phyloP scores from a whole-genome alignment of 1,140 invertebrate genomes.

The Camponotus floridanus region DNA sequence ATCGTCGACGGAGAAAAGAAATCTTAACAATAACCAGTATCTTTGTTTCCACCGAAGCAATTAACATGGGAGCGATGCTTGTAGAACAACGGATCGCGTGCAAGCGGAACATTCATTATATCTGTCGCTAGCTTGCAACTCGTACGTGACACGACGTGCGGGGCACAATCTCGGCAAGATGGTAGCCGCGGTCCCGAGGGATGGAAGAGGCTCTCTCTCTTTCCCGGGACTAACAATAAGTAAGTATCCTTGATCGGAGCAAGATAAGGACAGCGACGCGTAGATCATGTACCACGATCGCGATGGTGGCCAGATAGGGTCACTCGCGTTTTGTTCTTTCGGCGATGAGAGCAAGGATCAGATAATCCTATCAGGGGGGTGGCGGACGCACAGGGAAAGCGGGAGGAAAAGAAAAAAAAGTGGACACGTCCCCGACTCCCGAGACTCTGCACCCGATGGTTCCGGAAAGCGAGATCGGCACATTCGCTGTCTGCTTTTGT shows the following conservation, averaged over 20 bases:
- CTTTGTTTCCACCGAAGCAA: constrained; percentile 34
- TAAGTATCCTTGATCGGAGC: constrained; percentile 74
- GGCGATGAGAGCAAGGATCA: constrained; percentile 79
- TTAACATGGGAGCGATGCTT: constrained; percentile 56
- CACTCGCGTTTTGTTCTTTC: constrained; percentile 77
- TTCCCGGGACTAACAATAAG: constrained; percentile 62
- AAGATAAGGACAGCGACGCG: constrained; percentile 71
- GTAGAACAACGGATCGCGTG: constrained; percentile 67
- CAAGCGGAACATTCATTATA: constrained; percentile 55
- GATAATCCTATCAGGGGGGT: constrained; percentile 69
- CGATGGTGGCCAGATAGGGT: constrained; percentile 76
- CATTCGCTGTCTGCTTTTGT: constrained; percentile 55
- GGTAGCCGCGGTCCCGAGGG: constrained; percentile 48
- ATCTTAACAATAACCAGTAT: not conserved
- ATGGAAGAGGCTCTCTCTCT: constrained; percentile 48
- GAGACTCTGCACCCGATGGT: constrained; percentile 60
- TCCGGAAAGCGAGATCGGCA: constrained; percentile 67
- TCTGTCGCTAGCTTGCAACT: constrained; percentile 47
- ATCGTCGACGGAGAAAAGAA: not conserved
- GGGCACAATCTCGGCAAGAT: constrained; percentile 53
- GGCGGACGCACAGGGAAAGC: constrained; percentile 2
- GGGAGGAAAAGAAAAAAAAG: not conserved
- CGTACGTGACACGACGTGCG: not conserved
- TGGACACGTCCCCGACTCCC: constrained; percentile 50
- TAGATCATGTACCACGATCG: constrained; percentile 79